These are phyloP conservation scores for Donacobius atricapilla DNA, from an alignment of 2,113 vertebrate species.

Conservation along the genomic window DNA sequence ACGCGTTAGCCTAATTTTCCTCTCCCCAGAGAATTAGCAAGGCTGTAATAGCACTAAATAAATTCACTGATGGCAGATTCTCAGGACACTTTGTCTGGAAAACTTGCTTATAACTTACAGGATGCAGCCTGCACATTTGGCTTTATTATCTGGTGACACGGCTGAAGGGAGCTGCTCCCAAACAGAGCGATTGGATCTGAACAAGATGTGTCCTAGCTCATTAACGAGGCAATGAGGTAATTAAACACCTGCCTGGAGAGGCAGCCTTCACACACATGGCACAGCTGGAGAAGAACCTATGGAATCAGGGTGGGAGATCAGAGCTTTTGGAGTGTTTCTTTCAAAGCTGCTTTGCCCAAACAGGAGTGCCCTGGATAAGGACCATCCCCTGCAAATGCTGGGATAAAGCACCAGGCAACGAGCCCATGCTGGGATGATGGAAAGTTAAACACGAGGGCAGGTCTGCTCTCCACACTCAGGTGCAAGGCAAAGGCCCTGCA, in stretches of 20 bases:
- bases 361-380: not conserved
- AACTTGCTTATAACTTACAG: not conserved
- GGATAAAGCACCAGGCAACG: not conserved
- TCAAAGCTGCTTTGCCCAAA: not conserved
- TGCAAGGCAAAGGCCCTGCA: not conserved
- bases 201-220: not conserved
- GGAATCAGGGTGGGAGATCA: not conserved
- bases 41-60: conserved; percentile 28
- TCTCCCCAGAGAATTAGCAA: conserved; percentile 26
- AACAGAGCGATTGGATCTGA: not conserved
- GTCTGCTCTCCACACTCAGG: not conserved
- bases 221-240: not conserved
- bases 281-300: not conserved
- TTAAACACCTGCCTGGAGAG: not conserved
- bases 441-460: accelerated
- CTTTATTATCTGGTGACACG: not conserved
- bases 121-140: not conserved
- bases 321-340: not conserved
- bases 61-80: conserved; percentile 26
- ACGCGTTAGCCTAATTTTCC: not conserved
- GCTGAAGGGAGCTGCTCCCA: conserved; percentile 17
- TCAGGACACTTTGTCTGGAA: conserved; percentile 38
- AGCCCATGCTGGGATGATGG: accelerated
- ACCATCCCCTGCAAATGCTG: accelerated
- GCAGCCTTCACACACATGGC: not conserved